A percentile compares a stretch with the other conserved stretches of the same genome.
phyloP scores from a whole-genome alignment of 2,797 vertebrate genomes.

The Rhinogobio ventralis region DNA sequence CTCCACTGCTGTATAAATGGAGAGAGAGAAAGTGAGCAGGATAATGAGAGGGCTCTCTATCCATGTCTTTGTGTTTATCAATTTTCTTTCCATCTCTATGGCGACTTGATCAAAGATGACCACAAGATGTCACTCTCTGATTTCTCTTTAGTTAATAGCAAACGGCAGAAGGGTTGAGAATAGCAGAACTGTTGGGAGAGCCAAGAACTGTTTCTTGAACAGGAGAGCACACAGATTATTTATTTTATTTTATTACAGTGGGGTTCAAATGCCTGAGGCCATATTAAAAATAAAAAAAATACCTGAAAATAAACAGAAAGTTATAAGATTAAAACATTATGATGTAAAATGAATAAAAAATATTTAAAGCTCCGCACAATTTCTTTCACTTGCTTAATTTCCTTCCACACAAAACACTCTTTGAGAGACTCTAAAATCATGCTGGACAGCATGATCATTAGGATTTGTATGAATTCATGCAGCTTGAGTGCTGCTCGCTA shows the following conservation, averaged over 20 bases:
- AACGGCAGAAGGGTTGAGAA: not conserved
- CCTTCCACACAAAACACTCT: not conserved
- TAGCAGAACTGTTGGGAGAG: not conserved
- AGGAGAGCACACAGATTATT: not conserved
- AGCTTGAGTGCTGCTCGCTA: not conserved
- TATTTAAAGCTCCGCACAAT: not conserved
- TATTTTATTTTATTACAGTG: not conserved
- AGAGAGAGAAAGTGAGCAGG: conserved; percentile 44
- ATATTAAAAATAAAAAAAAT: not conserved
- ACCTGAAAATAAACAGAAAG: not conserved
- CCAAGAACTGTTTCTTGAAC: not conserved
- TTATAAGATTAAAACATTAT: not conserved
- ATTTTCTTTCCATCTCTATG: conserved; percentile 27
- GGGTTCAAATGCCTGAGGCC: not conserved
- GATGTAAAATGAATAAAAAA: not conserved
- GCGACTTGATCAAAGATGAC: conserved; percentile 61
- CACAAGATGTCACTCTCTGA: conserved; percentile 62
- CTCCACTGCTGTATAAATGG: conserved; percentile 54
- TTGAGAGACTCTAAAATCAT: not conserved
- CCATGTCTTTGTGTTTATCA: conserved; percentile 51
- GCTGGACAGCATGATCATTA: not conserved
- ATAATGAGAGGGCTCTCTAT: conserved; percentile 37
- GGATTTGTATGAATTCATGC: not conserved
- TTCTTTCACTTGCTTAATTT: not conserved
- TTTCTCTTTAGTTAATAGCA: conserved; percentile 21